Evolutionary conservation across 2,797 vertebrate genomes (phyloP).

Genomic region (Limnodromus scolopaceus): DNA sequence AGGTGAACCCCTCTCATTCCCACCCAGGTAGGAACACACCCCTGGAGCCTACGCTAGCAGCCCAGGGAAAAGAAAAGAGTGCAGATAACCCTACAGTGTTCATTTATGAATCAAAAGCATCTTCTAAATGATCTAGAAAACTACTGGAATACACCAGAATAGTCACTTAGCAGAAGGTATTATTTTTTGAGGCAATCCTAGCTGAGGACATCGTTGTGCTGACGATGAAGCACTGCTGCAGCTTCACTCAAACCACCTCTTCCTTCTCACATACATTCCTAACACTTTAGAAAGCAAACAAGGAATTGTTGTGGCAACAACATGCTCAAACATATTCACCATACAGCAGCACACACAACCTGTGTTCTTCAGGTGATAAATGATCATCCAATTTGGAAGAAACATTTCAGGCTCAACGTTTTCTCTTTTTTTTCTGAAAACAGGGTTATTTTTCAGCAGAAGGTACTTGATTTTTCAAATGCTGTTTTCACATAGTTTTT

Average conservation of each 20-base stretch:
- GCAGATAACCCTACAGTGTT: not conserved
- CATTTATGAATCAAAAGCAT: not conserved
- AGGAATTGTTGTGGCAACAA: not conserved
- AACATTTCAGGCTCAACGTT: not conserved
- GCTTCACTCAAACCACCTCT: not conserved
- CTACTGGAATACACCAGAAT: not conserved
- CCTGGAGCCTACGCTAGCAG: accelerated
- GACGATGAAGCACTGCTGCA: not conserved
- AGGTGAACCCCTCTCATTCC: not conserved
- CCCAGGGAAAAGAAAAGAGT: accelerated
- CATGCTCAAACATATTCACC: not conserved
- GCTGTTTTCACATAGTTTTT: not conserved
- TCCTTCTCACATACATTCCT: not conserved
- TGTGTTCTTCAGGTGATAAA: not conserved
- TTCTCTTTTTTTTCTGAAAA: not conserved
- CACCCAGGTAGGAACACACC: not conserved
- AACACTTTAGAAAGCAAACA: not conserved
- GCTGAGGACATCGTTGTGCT: not conserved
- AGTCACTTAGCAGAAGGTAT: not conserved
- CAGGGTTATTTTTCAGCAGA: not conserved
- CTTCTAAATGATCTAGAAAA: not conserved
- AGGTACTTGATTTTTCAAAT: not conserved
- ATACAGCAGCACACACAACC: not conserved
- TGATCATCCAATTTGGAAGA: not conserved
- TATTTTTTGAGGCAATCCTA: not conserved